Conservation (phyloP, 2,888 invertebrate species). For the Sinopyrophorus schimmeli region DNA sequence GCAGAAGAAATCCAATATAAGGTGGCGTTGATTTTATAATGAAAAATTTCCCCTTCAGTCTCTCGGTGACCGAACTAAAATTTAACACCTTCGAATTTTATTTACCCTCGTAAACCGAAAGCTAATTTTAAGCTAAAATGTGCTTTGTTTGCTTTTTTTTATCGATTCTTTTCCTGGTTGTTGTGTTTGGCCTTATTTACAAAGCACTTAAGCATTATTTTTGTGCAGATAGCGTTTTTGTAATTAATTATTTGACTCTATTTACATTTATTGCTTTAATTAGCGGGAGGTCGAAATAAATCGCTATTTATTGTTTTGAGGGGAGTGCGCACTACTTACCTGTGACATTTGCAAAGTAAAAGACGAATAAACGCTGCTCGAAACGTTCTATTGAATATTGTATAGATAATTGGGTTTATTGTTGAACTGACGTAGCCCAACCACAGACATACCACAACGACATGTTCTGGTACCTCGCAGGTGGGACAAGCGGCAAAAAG, state of each 20-base stretch:
- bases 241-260: constrained; percentile 9
- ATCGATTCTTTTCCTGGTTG: constrained; percentile 8
- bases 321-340: no score
- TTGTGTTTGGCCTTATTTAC: constrained; percentile 6
- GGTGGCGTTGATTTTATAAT: not conserved
- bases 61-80: constrained; percentile 10
- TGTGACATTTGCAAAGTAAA: constrained; percentile 74
- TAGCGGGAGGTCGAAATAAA: not conserved
- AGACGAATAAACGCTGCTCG: constrained; percentile 81
- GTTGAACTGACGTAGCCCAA: constrained; percentile 90
- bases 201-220: constrained; percentile 1
- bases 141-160: constrained; percentile 4
- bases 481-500: constrained; percentile 82
- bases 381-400: constrained; percentile 89
- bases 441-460: constrained; percentile 85
- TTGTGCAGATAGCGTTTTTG: not conserved
- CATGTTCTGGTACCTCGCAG: constrained; percentile 74
- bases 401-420: constrained; percentile 93
- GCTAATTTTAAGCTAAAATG: constrained; percentile 12
- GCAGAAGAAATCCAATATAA: not conserved
- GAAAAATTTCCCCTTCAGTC: constrained; percentile 1
- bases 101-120: constrained; percentile 6
- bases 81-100: constrained; percentile 4
- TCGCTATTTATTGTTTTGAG: no score
- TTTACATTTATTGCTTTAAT: not conserved